Conservation (phyloP, 2,888 invertebrate genomes). For the Branchinecta sandiegonensis region DNA sequence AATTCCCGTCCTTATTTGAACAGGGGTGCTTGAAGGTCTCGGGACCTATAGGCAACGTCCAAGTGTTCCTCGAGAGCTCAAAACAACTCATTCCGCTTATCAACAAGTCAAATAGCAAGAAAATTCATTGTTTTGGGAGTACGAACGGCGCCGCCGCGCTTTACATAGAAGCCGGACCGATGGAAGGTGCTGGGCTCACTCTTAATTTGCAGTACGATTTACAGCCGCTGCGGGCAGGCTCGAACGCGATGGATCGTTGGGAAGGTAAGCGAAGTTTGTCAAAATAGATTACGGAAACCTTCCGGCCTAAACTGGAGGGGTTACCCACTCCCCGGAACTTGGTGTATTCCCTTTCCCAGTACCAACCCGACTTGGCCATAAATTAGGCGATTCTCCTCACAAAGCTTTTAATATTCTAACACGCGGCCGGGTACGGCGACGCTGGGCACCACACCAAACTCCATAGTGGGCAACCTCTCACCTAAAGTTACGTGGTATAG, state of each 20-base stretch:
- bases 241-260: neutral
- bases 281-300: too few species aligned
- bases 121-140: constrained; percentile 45
- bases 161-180: constrained; percentile 44
- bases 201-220: constrained; percentile 9
- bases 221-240: neutral
- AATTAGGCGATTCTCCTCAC: too few species aligned
- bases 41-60: constrained; percentile 35
- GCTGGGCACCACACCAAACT: too few species aligned
- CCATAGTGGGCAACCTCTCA: too few species aligned
- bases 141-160: constrained; percentile 48
- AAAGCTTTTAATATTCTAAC: too few species aligned
- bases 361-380: too few species aligned
- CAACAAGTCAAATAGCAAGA: constrained; percentile 41
- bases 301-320: too few species aligned
- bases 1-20: constrained; percentile 24
- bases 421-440: too few species aligned
- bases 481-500: too few species aligned
- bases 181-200: neutral
- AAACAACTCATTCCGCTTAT: constrained; percentile 45
- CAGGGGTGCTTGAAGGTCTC: constrained; percentile 51
- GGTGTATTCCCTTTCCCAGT: too few species aligned
- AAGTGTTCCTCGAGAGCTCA: constrained; percentile 50
- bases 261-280: neutral
- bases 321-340: too few species aligned